phyloP scores from a whole-genome alignment of 30 jellyfish, hydroid and myxozoan species.

The Sanderia malayensis region DNA sequence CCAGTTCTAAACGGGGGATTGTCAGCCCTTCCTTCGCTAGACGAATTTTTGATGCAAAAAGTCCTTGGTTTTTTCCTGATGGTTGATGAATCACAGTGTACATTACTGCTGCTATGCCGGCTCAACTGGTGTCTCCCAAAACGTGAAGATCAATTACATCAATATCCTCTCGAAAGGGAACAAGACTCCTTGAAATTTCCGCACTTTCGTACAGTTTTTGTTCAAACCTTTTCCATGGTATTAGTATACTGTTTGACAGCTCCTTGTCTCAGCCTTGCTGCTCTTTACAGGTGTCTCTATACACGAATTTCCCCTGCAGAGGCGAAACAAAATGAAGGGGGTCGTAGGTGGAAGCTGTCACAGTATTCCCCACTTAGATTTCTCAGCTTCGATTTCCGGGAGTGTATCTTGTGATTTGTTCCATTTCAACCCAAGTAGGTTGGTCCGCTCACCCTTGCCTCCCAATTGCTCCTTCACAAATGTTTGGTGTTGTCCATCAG shows the following conservation, averaged over 20 bases:
- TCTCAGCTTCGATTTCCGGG: not conserved
- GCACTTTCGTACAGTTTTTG: too few species aligned
- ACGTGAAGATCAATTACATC: slow-evolving; percentile 9
- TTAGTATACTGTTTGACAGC: not conserved
- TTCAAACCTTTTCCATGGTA: not conserved
- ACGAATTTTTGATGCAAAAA: slow-evolving; percentile 45
- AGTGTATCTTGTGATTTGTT: not conserved
- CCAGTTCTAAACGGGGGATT: slow-evolving; percentile 48
- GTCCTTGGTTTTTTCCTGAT: slow-evolving; percentile 13
- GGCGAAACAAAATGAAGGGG: not conserved
- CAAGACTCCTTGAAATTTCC: too few species aligned
- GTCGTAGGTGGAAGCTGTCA: not conserved
- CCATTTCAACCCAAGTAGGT: not conserved
- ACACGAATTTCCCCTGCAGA: not conserved
- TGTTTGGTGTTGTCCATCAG: not conserved
- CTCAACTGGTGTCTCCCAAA: slow-evolving; percentile 29
- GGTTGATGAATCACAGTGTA: slow-evolving; percentile 19
- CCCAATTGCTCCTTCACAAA: not conserved
- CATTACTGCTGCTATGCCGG: slow-evolving; percentile 21
- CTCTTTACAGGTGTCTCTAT: not conserved
- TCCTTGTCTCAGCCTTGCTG: not conserved
- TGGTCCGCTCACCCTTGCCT: not conserved
- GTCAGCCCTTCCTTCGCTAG: slow-evolving; percentile 38
- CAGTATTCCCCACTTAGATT: not conserved
- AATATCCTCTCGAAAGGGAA: slow-evolving; percentile 5